These are phyloP conservation scores for Sclerodermus sp. DNA, from an alignment of 2,888 invertebrate species.

Conservation along the genomic window DNA sequence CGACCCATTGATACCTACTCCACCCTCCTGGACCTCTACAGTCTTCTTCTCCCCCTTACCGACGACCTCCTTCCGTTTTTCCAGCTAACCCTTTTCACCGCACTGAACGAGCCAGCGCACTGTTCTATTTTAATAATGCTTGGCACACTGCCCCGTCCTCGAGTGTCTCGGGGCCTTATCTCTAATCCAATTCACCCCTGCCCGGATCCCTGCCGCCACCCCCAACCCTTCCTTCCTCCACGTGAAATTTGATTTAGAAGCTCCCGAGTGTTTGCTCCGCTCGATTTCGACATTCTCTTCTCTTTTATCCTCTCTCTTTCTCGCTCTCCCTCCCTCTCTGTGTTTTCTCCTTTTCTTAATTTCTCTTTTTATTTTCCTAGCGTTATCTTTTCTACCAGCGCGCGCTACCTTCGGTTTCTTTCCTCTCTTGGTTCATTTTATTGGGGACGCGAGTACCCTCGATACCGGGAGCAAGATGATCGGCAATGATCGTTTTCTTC, in stretches of 20 bases:
- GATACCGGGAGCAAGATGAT: conserved; percentile 4
- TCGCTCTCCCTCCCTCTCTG: too few relatives aligned
- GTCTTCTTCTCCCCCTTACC: conserved; percentile 5
- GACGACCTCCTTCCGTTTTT: neutral
- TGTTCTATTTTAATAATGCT: conserved; percentile 50
- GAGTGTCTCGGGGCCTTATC: conserved; percentile 34
- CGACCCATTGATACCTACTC: conserved; percentile 29
- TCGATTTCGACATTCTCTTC: neutral
- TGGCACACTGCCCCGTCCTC: conserved; percentile 53
- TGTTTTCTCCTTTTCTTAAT: too few relatives aligned
- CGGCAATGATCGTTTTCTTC: conserved; percentile 20
- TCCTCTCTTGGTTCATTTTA: too few relatives aligned
- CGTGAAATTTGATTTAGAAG: conserved; percentile 22
- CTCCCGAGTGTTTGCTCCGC: neutral
- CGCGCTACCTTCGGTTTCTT: too few relatives aligned
- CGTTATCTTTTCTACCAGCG: too few relatives aligned
- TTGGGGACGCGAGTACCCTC: neutral
- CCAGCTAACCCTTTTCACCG: neutral
- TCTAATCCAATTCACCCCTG: too few relatives aligned
- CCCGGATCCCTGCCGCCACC: neutral
- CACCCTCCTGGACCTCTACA: conserved; percentile 11
- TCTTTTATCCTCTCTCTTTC: too few relatives aligned
- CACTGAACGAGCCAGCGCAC: neutral
- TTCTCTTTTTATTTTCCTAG: too few relatives aligned
- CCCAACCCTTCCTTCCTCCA: neutral